Evolutionary conservation across 2,888 invertebrate species (phyloP), one percentile per base, ranked within the genome.

Genomic region (Protophormia terraenovae): DNA sequence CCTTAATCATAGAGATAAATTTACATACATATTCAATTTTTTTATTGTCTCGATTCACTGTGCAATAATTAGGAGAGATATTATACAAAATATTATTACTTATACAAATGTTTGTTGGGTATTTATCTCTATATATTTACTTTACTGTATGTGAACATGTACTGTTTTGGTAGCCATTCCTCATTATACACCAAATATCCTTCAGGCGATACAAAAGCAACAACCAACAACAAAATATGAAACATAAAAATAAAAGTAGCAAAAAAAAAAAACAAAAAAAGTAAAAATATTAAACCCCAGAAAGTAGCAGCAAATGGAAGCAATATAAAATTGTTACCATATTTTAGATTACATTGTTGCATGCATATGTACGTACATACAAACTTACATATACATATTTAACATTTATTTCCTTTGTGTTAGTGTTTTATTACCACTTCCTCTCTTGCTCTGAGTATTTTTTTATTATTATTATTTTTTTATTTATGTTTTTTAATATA

Each of bases 141-240:
- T n/a, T n/a, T n/a, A n/a, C n/a, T n/a, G n/a, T n/a, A n/a, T n/a
- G n/a, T n/a, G n/a, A n/a, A n/a, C n/a, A n/a, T n/a, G n/a, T n/a
- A n/a, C n/a, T n/a, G 24, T 41, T 58, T 19, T n/a, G 2, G 7
- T 6, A 22, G 55, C 79, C 14, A 38, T 19, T 73, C 2, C 41
- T 67, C 73, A 60, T 67, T 80, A 73, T 67, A 58, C 22, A 32
- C 8, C 35, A 45, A 72, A 72, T 72, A 79, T 72, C 47, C 72
- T 58, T 72, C 55, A 41, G 79, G 79, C 71, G 29, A 47, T 29
- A 60, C 29, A 45, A 60, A n/a, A 71, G 16, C 12, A 45, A 24
- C 58, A 72, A 64, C 38, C 50, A 58, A 66, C 14, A 38, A 60
- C n/a, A n/a, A n/a, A n/a, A n/a, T n/a, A n/a, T n/a, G n/a, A n/a